A percentile compares a stretch with the other conserved stretches of the same genome.
Evolutionary conservation across 2,888 invertebrate species (phyloP).

Genomic region (Sphinx pinastri): DNA sequence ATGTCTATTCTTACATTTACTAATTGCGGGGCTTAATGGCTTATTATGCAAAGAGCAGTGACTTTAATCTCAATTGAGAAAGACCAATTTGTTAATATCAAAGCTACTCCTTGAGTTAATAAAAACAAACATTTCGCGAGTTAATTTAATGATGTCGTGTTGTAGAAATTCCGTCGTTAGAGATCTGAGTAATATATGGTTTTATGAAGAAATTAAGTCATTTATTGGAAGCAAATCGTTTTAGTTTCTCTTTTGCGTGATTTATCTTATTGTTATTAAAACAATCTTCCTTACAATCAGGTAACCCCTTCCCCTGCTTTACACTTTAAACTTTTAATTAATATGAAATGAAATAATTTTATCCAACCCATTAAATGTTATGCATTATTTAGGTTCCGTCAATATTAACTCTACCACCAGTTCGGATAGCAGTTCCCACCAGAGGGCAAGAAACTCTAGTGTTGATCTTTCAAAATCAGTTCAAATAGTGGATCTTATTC

Average conservation of each 20-base stretch:
- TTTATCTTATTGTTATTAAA: too few species aligned
- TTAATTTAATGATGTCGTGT: conserved; percentile 16
- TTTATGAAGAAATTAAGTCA: background rate
- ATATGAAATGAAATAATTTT: too few species aligned
- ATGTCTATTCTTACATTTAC: conserved; percentile 10
- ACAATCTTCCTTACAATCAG: too few species aligned
- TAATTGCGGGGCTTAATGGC: conserved; percentile 23
- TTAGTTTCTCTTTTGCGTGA: background rate
- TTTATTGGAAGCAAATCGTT: background rate
- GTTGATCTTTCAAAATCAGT: background rate
- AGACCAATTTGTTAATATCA: conserved; percentile 18
- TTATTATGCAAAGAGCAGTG: conserved; percentile 12
- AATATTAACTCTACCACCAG: too few species aligned
- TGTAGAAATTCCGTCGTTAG: conserved; percentile 1
- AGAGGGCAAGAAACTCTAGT: too few species aligned
- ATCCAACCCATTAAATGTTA: too few species aligned
- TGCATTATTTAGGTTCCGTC: too few species aligned
- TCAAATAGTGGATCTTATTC: background rate
- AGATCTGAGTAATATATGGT: conserved; percentile 4
- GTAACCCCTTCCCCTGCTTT: too few species aligned
- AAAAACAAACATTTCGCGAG: conserved; percentile 1
- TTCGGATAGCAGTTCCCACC: too few species aligned
- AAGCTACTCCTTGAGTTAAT: background rate
- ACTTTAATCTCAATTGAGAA: conserved; percentile 23
- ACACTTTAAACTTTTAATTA: too few species aligned